Evolutionary conservation across 2,797 vertebrate species (phyloP).

Genomic region (Neosalanx taihuensis): DNA sequence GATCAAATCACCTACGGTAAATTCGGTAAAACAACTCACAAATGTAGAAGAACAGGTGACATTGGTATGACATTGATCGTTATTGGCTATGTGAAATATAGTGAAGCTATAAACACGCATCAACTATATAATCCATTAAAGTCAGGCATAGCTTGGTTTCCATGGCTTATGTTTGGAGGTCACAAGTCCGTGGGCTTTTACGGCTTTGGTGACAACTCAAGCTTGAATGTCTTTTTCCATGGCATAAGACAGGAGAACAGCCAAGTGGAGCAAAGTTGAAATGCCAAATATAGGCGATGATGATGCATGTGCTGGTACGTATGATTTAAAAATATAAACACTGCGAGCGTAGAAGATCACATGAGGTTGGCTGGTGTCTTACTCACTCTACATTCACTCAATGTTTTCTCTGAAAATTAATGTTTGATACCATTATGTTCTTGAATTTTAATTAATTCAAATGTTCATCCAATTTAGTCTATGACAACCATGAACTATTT

Average conservation of each 20-base stretch:
- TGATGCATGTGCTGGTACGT: constrained; percentile 51
- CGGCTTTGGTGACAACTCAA: constrained; percentile 31
- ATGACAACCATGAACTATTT: too few relatives aligned
- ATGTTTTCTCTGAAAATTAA: not conserved
- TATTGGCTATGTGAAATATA: too few relatives aligned
- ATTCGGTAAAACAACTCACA: not conserved
- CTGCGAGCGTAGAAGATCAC: constrained; percentile 20
- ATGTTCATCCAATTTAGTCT: too few relatives aligned
- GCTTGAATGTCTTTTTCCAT: constrained; percentile 74
- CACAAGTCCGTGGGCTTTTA: constrained; percentile 28
- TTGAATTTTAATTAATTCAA: not conserved
- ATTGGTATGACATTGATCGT: too few relatives aligned
- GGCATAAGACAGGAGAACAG: constrained; percentile 70
- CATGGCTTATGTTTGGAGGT: constrained; percentile 32
- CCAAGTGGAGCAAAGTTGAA: constrained; percentile 79
- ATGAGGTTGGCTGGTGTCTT: not conserved
- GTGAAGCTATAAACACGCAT: too few relatives aligned
- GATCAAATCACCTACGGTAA: too few relatives aligned
- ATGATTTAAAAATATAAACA: constrained; percentile 70
- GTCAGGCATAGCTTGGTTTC: not conserved
- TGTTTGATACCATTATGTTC: not conserved
- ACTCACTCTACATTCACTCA: not conserved
- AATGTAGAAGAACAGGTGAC: not conserved
- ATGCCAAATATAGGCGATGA: constrained; percentile 68
- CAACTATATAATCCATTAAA: too few relatives aligned